Percentiles rank a stretch among this genome's conserved stretches.
These are phyloP conservation scores for Atherinomorus stipes DNA, from an alignment of 2,113 vertebrate genomes.

Conservation along the genomic window DNA sequence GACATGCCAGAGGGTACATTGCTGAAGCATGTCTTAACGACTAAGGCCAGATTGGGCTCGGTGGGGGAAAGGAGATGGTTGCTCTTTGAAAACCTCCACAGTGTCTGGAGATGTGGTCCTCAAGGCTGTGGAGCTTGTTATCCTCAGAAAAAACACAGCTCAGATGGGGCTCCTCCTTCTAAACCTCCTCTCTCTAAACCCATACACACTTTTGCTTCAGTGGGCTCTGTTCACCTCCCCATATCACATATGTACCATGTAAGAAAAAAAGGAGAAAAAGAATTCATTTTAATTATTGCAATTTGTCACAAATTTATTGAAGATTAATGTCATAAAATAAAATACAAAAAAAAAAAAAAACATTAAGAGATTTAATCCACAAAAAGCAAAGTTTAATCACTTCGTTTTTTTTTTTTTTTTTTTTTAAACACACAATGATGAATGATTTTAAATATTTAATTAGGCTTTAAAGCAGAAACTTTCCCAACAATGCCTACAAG, in stretches of 20 bases:
- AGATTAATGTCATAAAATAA: too few relatives aligned
- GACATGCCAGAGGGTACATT: constrained; percentile 57
- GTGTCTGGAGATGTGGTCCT: constrained; percentile 67
- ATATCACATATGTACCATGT: constrained; percentile 35
- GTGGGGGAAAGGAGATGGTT: constrained; percentile 50
- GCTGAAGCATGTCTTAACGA: constrained; percentile 65
- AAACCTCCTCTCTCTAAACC: constrained; percentile 53
- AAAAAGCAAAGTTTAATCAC: neutral
- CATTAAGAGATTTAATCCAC: neutral
- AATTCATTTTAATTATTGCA: constrained; percentile 6
- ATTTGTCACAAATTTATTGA: neutral
- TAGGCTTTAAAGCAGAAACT: neutral
- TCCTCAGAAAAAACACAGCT: constrained; percentile 46
- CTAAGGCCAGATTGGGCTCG: constrained; percentile 70
- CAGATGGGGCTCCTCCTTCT: constrained; percentile 42
- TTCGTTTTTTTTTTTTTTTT: neutral
- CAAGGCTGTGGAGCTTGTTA: constrained; percentile 68
- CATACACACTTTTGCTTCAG: constrained; percentile 55
- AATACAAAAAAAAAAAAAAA: neutral
- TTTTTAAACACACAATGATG: neutral
- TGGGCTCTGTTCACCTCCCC: constrained; percentile 23
- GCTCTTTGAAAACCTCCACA: constrained; percentile 69
- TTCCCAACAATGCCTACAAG: neutral
- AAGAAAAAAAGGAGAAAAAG: constrained; percentile 20
- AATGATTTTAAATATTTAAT: neutral